A percentile compares a stretch with the other conserved stretches of the same genome.
Conservation (phyloP, 2,797 vertebrate species). For the Pteropus rufus region DNA sequence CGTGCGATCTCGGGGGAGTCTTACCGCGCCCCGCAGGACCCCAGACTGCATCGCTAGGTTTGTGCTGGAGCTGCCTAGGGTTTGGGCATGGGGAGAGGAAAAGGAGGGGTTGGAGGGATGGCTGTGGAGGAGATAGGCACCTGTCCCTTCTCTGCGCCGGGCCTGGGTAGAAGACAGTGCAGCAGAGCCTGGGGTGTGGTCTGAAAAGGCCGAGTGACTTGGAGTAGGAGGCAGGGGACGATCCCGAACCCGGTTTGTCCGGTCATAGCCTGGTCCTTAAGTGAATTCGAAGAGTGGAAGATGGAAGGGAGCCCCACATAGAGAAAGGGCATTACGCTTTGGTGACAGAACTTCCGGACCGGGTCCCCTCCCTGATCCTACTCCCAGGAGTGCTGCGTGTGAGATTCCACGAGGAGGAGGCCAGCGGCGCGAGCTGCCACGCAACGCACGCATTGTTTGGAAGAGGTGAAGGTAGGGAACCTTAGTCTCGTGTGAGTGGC, state of each 20-base stretch:
- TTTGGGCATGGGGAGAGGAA: not conserved
- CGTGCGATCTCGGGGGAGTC: not conserved
- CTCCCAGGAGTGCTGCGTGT: not conserved
- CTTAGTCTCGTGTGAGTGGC: not conserved
- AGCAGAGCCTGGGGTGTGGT: not conserved
- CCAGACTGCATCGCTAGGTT: not conserved
- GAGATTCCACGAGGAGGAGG: not conserved
- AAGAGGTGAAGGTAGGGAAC: not conserved
- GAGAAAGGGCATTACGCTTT: not conserved
- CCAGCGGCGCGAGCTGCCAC: not conserved
- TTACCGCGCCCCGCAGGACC: not conserved
- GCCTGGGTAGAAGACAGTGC: not conserved
- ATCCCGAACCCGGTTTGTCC: not conserved
- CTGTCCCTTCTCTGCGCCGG: not conserved
- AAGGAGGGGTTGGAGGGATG: rapidly evolving
- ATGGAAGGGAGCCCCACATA: not conserved
- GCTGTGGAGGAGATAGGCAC: not conserved
- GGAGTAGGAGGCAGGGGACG: not conserved
- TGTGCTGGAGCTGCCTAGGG: not conserved
- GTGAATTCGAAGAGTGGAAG: not conserved
- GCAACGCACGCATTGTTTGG: not conserved
- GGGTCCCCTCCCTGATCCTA: not conserved
- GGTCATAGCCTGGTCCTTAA: not conserved
- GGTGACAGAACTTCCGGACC: not conserved
- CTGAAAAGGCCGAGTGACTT: not conserved